Percentiles rank a stretch among this genome's conserved stretches.
phyloP scores from a whole-genome alignment of 2,113 vertebrate species.

The Circaetus gallicus region DNA sequence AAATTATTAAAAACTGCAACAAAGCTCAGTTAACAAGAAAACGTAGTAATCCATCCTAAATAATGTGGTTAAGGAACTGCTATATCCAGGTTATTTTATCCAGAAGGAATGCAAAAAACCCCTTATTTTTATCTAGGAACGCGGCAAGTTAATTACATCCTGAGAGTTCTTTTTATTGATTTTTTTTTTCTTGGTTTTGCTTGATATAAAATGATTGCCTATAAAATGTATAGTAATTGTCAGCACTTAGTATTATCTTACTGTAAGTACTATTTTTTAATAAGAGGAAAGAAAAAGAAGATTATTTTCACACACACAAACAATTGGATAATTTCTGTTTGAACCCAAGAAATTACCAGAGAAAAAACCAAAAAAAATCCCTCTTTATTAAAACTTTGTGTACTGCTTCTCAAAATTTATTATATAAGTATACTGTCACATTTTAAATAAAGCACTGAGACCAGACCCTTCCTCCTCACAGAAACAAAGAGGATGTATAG shows the following conservation, averaged over 20 bases:
- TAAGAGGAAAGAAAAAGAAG: neutral
- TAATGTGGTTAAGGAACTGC: neutral
- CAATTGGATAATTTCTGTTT: neutral
- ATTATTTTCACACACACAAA: neutral
- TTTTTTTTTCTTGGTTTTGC: neutral
- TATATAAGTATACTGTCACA: neutral
- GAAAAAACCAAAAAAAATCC: neutral
- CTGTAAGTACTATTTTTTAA: neutral
- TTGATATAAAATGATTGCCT: neutral
- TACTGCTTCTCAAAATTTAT: neutral
- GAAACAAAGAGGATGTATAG: neutral
- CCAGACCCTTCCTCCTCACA: neutral
- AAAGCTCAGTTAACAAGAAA: neutral
- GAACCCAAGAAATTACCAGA: neutral
- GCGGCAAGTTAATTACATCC: neutral
- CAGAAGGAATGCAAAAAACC: neutral
- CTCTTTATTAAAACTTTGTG: neutral
- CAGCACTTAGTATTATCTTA: neutral
- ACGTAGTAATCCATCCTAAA: neutral
- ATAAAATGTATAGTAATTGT: neutral
- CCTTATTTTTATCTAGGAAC: neutral
- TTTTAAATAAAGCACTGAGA: neutral
- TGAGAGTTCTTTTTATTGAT: neutral
- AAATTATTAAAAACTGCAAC: neutral
- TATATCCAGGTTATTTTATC: neutral